These are phyloP conservation scores for Platichthys flesus DNA, from an alignment of 2,113 vertebrate genomes.

Conservation along the genomic window DNA sequence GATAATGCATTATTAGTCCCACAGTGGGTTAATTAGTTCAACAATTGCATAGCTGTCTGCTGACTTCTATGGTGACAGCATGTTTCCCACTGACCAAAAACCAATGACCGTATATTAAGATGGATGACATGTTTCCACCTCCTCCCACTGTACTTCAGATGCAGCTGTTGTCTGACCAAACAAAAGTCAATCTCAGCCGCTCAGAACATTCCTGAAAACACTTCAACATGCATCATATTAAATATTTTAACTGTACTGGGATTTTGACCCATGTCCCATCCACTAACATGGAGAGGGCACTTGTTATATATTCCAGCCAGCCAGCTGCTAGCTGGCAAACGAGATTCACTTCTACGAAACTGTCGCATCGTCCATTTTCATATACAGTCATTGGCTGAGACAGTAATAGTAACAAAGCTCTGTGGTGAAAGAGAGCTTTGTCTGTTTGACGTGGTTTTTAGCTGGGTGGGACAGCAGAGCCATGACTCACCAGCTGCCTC, in stretches of 20 bases:
- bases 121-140: neutral
- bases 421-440: constrained; percentile 2
- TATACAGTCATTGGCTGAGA: neutral
- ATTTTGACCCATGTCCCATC: too few relatives aligned
- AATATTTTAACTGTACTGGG: too few relatives aligned
- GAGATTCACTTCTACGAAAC: neutral
- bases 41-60: neutral
- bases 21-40: neutral
- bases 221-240: too few relatives aligned
- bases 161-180: too few relatives aligned
- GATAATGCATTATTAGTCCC: too few relatives aligned
- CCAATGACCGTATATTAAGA: neutral
- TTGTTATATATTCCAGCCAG: neutral
- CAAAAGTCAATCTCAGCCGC: too few relatives aligned
- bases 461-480: constrained; percentile 59
- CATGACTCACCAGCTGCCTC: constrained; percentile 80
- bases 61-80: neutral
- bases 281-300: too few relatives aligned
- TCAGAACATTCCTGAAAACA: too few relatives aligned
- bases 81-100: neutral
- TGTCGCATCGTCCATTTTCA: neutral
- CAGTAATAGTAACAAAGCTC: constrained; percentile 12
- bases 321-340: neutral
- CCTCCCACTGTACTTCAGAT: neutral
- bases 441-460: constrained; percentile 27